phyloP scores from a whole-genome alignment of 2,113 vertebrate species.

The Trinectes maculatus region DNA sequence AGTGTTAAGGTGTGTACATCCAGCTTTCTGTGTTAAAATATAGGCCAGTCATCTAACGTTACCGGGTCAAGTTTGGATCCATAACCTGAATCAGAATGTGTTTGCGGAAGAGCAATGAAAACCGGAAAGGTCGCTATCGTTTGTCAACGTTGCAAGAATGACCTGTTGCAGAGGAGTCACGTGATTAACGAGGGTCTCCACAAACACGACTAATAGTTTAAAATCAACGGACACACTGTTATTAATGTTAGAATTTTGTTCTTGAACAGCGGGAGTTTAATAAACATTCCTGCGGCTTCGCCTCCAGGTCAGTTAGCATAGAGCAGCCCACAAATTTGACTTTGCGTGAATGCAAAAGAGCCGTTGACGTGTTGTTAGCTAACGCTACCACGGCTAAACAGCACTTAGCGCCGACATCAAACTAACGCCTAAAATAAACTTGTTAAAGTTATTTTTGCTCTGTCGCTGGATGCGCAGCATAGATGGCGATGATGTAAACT shows the following conservation, averaged over 20 bases:
- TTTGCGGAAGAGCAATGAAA: too few species aligned
- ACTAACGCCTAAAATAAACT: neutral
- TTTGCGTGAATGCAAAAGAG: constrained; percentile 1
- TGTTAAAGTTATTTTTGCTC: rapidly evolving
- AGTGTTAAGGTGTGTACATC: too few species aligned
- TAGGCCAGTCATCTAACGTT: too few species aligned
- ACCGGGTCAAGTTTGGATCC: too few species aligned
- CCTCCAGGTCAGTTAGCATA: neutral
- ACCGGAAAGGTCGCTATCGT: neutral
- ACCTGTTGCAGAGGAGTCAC: constrained; percentile 66
- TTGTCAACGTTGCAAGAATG: neutral
- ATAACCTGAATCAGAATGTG: too few species aligned
- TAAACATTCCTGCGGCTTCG: neutral
- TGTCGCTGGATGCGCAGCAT: neutral
- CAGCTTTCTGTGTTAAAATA: too few species aligned
- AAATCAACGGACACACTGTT: too few species aligned
- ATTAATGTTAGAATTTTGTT: too few species aligned
- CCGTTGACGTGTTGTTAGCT: constrained; percentile 43
- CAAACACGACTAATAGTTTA: neutral
- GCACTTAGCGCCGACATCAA: neutral
- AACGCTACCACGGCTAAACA: constrained; percentile 14
- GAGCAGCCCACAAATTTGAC: constrained; percentile 1
- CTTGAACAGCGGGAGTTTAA: too few species aligned
- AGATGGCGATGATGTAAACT: constrained; percentile 10
- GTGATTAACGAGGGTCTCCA: constrained; percentile 15